These are phyloP conservation scores for Oasisia sp. DNA, from an alignment of 2,888 invertebrate genomes.

Conservation along the genomic window DNA sequence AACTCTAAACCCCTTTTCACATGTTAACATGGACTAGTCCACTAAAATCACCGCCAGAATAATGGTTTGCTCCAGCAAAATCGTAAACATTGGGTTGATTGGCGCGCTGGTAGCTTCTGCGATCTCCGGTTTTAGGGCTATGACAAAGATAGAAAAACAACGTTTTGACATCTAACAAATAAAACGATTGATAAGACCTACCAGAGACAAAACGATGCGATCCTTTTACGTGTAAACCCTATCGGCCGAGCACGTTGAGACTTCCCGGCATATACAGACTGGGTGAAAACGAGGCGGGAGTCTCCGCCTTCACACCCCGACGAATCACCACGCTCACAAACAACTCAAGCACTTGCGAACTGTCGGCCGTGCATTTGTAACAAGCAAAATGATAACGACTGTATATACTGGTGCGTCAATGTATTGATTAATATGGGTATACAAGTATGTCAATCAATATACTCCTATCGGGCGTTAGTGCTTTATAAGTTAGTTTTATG, in stretches of 20 bases:
- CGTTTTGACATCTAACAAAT: constrained; percentile 1
- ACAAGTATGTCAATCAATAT: neutral
- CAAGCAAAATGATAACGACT: neutral
- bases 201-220: neutral
- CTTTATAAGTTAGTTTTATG: neutral
- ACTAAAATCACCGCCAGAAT: constrained; percentile 13
- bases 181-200: neutral
- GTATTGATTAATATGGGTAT: neutral
- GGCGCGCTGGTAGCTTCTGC: neutral
- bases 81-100: neutral
- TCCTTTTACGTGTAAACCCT: neutral
- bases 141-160: neutral
- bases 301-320: neutral
- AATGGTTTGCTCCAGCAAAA: constrained; percentile 4
- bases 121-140: neutral
- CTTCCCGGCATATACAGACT: neutral
- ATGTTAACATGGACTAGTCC: neutral
- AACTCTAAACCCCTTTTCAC: neutral
- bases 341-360: neutral
- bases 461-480: neutral
- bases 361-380: neutral
- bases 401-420: neutral
- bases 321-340: neutral
- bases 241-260: neutral
- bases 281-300: constrained; percentile 4